phyloP scores from a whole-genome alignment of 2,797 vertebrate genomes.

The Pampus argenteus region DNA sequence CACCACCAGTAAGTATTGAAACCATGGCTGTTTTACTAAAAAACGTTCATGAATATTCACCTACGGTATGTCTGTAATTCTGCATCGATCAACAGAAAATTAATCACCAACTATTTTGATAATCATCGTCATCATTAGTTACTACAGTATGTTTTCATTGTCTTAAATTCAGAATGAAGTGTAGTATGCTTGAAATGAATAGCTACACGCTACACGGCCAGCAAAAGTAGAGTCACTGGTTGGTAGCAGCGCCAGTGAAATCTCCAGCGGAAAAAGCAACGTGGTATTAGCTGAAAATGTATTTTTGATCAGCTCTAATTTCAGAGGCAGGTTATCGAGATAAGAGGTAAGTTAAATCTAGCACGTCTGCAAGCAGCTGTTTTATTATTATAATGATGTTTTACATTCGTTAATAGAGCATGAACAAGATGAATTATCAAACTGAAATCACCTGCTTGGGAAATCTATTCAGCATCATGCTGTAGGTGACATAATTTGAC shows the following conservation, averaged over 20 bases:
- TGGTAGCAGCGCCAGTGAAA: conserved; percentile 18
- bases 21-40: neutral
- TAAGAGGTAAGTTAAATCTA: neutral
- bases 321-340: conserved; percentile 1
- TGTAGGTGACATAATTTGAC: conserved; percentile 50
- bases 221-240: neutral
- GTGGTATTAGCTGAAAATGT: conserved; percentile 2
- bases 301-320: conserved; percentile 18
- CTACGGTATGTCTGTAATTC: neutral
- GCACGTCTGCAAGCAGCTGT: neutral
- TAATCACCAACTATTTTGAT: neutral
- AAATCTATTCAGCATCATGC: conserved; percentile 47
- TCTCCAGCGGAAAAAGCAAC: conserved; percentile 1
- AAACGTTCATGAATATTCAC: neutral
- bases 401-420: conserved; percentile 16
- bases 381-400: conserved; percentile 2
- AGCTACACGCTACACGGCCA: neutral
- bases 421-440: conserved; percentile 2
- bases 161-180: neutral
- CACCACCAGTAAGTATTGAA: conserved; percentile 94
- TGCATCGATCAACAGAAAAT: no score
- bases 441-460: conserved; percentile 31
- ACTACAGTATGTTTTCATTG: neutral
- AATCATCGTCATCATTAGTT: no score
- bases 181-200: neutral